Evolutionary conservation across 30 jellyfish, hydroid and myxozoan genomes (phyloP).

Genomic region (Mastigias papua): DNA sequence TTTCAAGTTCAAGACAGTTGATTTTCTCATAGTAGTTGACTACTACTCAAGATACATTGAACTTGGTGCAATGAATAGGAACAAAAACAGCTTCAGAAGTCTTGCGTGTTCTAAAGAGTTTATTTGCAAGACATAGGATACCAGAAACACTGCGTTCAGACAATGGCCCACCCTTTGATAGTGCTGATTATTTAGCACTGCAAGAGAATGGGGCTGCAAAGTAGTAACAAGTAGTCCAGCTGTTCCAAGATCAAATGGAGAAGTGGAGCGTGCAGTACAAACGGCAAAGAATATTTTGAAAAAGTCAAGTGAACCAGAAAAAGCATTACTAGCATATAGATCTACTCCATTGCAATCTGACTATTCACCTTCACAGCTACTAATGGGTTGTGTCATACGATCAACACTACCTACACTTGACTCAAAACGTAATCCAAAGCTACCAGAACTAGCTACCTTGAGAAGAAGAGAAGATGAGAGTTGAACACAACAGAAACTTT

Average conservation of each 20-base stretch:
- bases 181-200: slow-evolving; percentile 34
- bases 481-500: slow-evolving; percentile 31
- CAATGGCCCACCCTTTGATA: slow-evolving; percentile 61
- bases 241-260: slow-evolving; percentile 65
- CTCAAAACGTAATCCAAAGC: neutral
- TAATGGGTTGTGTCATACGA: slow-evolving; percentile 48
- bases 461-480: slow-evolving; percentile 26
- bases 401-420: slow-evolving; percentile 21
- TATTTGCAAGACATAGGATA: slow-evolving; percentile 59
- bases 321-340: slow-evolving; percentile 68
- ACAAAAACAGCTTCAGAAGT: slow-evolving; percentile 37
- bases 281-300: slow-evolving; percentile 42
- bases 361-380: slow-evolving; percentile 41
- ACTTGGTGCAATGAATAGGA: slow-evolving; percentile 39
- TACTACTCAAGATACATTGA: slow-evolving; percentile 51
- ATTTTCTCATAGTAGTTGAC: slow-evolving; percentile 33
- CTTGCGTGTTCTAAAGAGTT: slow-evolving; percentile 3
- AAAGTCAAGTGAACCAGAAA: slow-evolving; percentile 48
- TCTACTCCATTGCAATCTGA: slow-evolving; percentile 63
- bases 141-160: slow-evolving; percentile 68
- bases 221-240: slow-evolving; percentile 54
- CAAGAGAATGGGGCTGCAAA: slow-evolving; percentile 48
- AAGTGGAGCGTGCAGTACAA: slow-evolving; percentile 75
- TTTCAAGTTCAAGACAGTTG: slow-evolving; percentile 35
- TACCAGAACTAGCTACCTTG: slow-evolving; percentile 32